Evolutionary conservation across 2,797 vertebrate species (phyloP).

Genomic region (Pelobates cultripes): DNA sequence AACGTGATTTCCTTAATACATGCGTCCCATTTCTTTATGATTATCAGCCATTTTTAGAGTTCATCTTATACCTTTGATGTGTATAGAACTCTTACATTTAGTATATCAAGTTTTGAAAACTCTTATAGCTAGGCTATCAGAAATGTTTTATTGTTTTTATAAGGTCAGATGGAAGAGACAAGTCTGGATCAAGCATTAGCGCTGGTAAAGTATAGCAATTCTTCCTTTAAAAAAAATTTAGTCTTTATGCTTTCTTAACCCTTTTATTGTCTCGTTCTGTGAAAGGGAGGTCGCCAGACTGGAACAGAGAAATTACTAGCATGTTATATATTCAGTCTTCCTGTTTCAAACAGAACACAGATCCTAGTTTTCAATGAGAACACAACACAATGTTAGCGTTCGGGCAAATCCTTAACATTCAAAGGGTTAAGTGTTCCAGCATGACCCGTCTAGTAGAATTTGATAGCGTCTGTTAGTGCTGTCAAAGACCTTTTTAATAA

Average conservation of each 20-base stretch:
- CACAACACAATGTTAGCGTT: no score
- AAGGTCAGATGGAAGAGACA: background rate
- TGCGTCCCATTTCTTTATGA: no score
- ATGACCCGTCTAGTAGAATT: conserved; percentile 30
- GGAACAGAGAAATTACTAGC: conserved; percentile 20
- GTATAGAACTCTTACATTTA: no score
- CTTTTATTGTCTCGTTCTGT: conserved; percentile 2
- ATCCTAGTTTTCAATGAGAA: background rate
- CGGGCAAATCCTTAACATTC: background rate
- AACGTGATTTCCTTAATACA: no score
- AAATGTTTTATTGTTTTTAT: no score
- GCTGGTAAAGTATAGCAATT: background rate
- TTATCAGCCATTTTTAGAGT: no score
- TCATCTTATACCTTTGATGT: no score
- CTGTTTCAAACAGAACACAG: background rate
- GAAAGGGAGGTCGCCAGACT: conserved; percentile 23
- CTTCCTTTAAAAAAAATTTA: background rate
- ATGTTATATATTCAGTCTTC: conserved; percentile 14
- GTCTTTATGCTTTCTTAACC: conserved; percentile 6
- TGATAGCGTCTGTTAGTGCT: conserved; percentile 33
- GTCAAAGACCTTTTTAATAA: conserved; percentile 50
- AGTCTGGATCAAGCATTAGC: background rate
- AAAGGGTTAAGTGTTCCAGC: conserved; percentile 23
- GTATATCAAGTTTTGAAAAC: no score
- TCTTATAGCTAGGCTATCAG: no score